Evolutionary conservation across 2,888 invertebrate genomes (phyloP).

Genomic region (Dexiosoma caninum): DNA sequence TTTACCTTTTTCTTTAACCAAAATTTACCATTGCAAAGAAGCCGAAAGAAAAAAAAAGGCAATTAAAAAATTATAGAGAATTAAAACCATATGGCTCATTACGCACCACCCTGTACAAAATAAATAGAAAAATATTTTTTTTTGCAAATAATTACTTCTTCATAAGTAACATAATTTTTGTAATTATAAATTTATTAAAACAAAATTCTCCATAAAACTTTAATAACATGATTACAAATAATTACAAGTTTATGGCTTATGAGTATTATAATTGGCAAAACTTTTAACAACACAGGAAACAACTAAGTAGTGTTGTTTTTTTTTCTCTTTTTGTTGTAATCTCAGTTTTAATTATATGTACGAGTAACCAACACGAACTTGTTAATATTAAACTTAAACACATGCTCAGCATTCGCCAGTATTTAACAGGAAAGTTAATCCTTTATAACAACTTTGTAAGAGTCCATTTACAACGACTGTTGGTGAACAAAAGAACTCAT

Average conservation of each 20-base stretch:
- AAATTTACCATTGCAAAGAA: no score
- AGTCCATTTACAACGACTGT: not conserved
- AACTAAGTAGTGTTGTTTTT: not conserved
- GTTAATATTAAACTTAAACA: conserved; percentile 17
- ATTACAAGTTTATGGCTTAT: not conserved
- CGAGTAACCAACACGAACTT: not conserved
- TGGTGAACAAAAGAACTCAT: conserved; percentile 20
- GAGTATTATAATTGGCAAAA: not conserved
- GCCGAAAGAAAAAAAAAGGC: no score
- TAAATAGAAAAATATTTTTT: no score
- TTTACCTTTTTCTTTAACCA: no score
- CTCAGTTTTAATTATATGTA: conserved; percentile 47
- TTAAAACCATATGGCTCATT: no score
- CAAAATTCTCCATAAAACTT: not conserved
- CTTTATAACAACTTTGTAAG: conserved; percentile 44
- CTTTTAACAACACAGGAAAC: not conserved
- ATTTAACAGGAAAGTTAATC: conserved; percentile 43
- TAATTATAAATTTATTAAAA: not conserved
- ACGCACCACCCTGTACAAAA: no score
- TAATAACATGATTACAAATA: no score
- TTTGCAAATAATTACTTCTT: no score
- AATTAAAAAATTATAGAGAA: no score
- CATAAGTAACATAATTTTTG: not conserved
- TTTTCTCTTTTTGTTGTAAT: no score
- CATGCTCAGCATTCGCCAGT: conserved; percentile 6